These are phyloP conservation scores for Pseudocheirus occidentalis DNA, from an alignment of 2,797 vertebrate species.

Conservation along the genomic window DNA sequence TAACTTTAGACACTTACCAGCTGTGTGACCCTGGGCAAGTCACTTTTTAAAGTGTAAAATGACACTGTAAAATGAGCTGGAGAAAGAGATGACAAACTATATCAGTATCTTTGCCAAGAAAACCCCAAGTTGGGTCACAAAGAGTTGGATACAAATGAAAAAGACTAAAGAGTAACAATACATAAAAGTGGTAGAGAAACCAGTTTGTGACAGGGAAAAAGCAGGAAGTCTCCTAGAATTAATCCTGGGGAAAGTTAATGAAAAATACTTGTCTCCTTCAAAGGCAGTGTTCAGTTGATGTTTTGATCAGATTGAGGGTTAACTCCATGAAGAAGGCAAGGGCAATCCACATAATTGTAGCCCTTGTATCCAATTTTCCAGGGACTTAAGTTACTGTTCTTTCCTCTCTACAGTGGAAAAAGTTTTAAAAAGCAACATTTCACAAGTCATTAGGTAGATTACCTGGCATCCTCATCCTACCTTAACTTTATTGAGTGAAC, in stretches of 20 bases:
- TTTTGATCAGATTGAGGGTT: not conserved
- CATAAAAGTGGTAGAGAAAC: not conserved
- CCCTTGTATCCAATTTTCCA: not conserved
- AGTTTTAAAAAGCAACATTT: not conserved
- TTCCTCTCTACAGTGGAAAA: not conserved
- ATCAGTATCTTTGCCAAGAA: not conserved
- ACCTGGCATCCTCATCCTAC: not conserved
- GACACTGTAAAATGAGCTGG: not conserved
- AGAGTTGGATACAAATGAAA: not conserved
- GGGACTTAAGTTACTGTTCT: not conserved
- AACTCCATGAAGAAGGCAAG: not conserved
- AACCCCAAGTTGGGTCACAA: not conserved
- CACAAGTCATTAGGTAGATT: not conserved
- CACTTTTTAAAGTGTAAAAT: too few relatives aligned
- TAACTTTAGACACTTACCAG: not conserved
- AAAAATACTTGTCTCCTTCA: not conserved
- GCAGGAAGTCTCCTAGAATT: not conserved
- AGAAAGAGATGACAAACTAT: not conserved
- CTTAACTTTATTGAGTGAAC: not conserved
- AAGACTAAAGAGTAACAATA: not conserved
- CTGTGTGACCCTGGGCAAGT: not conserved
- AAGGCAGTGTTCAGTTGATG: not conserved
- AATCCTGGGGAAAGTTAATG: not conserved
- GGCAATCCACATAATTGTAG: not conserved
- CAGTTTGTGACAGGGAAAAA: not conserved